Conservation (phyloP, 2,888 invertebrate species). For the Dasysyrphus albostriatus region DNA sequence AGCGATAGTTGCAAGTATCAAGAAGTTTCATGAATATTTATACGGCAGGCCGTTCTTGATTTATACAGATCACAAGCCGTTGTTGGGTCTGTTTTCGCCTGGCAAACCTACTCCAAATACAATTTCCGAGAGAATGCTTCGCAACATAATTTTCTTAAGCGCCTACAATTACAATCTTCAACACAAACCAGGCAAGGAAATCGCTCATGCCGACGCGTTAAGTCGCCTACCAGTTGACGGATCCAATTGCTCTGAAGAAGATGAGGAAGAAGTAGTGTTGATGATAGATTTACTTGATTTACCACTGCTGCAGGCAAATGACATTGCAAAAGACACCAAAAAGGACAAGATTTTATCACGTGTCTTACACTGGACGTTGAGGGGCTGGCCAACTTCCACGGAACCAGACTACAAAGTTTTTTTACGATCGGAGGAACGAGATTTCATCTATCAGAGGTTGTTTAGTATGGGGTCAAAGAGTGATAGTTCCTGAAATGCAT, state of each 20-base stretch:
- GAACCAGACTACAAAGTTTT: conserved; percentile 7
- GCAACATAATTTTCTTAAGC: too few relatives aligned
- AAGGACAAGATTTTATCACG: too few relatives aligned
- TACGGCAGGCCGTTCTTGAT: too few relatives aligned
- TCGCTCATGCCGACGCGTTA: too few relatives aligned
- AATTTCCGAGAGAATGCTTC: neutral
- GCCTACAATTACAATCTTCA: too few relatives aligned
- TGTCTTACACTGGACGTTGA: neutral
- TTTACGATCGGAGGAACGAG: neutral
- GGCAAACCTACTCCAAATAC: conserved; percentile 19
- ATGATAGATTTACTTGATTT: too few relatives aligned
- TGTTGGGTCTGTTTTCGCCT: conserved; percentile 25
- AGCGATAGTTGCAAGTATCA: conserved; percentile 39
- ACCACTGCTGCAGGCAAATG: neutral
- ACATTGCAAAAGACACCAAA: too few relatives aligned
- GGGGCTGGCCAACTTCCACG: neutral
- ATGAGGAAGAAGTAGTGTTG: conserved; percentile 2
- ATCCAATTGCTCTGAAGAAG: neutral
- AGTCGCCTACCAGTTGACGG: conserved; percentile 5
- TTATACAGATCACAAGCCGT: too few relatives aligned
- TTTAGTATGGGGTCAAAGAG: too few relatives aligned
- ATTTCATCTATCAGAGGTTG: too few relatives aligned
- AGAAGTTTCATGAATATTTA: conserved; percentile 46
- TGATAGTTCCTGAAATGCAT: too few relatives aligned
- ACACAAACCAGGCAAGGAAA: too few relatives aligned